Percentiles rank a stretch among this genome's conserved stretches.
Conservation (phyloP, 2,797 vertebrate genomes). For the Hypotaenidia okinawae region DNA sequence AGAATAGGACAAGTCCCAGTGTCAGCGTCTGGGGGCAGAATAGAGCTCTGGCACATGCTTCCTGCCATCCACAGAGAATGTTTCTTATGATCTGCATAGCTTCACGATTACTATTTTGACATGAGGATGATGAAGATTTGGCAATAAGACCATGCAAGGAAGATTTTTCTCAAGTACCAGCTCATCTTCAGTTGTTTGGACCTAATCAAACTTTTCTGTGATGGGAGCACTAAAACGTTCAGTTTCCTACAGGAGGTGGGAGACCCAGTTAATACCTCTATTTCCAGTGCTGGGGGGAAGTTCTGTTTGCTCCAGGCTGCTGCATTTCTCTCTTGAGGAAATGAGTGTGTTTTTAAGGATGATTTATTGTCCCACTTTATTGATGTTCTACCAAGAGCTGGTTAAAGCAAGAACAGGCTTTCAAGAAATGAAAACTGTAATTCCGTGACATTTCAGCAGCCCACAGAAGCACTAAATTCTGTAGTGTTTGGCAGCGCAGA, state of each 20-base stretch:
- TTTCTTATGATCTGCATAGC: background rate
- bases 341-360: background rate
- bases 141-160: background rate
- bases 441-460: background rate
- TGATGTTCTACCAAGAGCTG: background rate
- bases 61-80: background rate
- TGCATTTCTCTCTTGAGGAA: background rate
- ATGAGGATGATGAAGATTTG: background rate
- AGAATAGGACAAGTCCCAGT: background rate
- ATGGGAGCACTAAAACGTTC: background rate
- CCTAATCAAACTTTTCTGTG: background rate
- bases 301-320: background rate
- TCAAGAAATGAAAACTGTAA: background rate
- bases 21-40: background rate
- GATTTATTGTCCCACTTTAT: background rate
- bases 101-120: background rate
- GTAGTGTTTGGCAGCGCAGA: background rate
- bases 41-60: background rate
- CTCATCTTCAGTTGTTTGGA: background rate
- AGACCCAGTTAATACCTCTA: rapidly evolving
- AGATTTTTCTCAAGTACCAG: background rate
- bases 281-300: background rate
- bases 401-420: background rate
- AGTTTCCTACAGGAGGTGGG: background rate
- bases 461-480: background rate